These are phyloP conservation scores for Strigamia maritima DNA, from an alignment of 2,888 invertebrate species.

Conservation along the genomic window DNA sequence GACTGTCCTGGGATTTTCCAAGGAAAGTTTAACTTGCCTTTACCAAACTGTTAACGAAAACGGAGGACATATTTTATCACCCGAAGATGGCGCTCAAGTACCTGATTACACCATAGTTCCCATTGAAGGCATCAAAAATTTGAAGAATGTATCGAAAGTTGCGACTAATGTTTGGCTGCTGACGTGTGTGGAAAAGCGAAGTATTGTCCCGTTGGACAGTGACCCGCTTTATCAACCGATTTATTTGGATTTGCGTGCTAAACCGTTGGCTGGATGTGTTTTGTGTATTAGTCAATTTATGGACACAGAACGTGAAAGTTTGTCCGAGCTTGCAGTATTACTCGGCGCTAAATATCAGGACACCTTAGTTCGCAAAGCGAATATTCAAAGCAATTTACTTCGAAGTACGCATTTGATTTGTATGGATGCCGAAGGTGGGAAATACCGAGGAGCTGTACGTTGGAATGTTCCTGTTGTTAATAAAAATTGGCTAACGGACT, in stretches of 20 bases:
- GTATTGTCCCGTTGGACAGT: conserved; percentile 46
- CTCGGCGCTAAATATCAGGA: conserved; percentile 74
- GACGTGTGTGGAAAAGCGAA: conserved; percentile 50
- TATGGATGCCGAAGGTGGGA: conserved; percentile 65
- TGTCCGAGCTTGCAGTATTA: conserved; percentile 65
- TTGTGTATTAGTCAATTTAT: conserved; percentile 75
- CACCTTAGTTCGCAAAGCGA: conserved; percentile 62
- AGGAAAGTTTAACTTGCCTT: conserved; percentile 43
- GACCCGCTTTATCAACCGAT: conserved; percentile 52
- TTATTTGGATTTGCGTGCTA: conserved; percentile 50
- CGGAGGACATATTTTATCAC: conserved; percentile 58
- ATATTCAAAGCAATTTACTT: conserved; percentile 55
- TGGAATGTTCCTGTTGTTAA: conserved; percentile 81
- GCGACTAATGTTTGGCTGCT: conserved; percentile 70
- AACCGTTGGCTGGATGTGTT: conserved; percentile 66
- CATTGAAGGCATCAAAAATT: conserved; percentile 54
- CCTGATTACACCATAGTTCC: conserved; percentile 69
- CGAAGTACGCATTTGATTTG: conserved; percentile 80
- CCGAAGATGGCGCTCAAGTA: conserved; percentile 61
- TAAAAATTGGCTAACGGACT: conserved; percentile 72
- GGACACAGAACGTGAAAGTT: conserved; percentile 68
- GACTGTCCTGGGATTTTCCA: conserved; percentile 51
- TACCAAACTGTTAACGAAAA: conserved; percentile 50
- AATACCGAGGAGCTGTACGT: conserved; percentile 79
- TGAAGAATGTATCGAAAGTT: conserved; percentile 59